These are phyloP conservation scores for Heterochromis multidens DNA, from an alignment of 2,113 vertebrate species.

Conservation along the genomic window DNA sequence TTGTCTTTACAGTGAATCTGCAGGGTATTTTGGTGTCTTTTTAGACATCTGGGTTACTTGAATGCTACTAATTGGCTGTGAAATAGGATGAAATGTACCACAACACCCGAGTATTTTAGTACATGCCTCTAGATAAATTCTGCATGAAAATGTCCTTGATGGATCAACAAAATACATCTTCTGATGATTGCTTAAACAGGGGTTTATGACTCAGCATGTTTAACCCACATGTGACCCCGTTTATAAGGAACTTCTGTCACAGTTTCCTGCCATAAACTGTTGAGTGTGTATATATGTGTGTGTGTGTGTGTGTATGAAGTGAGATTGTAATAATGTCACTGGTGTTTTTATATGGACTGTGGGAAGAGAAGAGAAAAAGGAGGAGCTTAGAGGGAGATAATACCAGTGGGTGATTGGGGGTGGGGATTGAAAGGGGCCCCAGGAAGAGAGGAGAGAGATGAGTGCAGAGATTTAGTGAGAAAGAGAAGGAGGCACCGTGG, in stretches of 20 bases:
- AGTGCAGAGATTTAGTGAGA: constrained; percentile 32
- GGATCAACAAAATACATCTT: background rate
- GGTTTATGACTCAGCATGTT: background rate
- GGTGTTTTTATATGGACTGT: constrained; percentile 45
- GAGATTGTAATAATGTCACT: background rate
- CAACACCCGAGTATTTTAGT: background rate
- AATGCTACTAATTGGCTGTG: background rate
- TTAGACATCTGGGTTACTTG: background rate
- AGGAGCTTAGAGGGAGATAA: constrained; percentile 26
- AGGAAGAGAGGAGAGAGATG: constrained; percentile 46
- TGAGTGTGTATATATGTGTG: background rate
- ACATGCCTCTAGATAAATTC: background rate
- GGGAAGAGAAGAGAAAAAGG: constrained; percentile 53
- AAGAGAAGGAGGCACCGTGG: constrained; percentile 18
- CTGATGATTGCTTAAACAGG: background rate
- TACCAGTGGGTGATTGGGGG: background rate
- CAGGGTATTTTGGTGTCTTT: background rate
- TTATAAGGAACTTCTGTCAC: background rate
- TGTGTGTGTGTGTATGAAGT: background rate
- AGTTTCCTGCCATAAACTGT: background rate
- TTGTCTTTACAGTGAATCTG: background rate
- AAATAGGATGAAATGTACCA: background rate
- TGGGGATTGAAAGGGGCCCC: constrained; percentile 23
- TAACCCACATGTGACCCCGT: background rate
- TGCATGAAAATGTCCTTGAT: background rate